These are phyloP conservation scores for Drosophila orena DNA, from an alignment of 1,140 invertebrate species.

Conservation along the genomic window DNA sequence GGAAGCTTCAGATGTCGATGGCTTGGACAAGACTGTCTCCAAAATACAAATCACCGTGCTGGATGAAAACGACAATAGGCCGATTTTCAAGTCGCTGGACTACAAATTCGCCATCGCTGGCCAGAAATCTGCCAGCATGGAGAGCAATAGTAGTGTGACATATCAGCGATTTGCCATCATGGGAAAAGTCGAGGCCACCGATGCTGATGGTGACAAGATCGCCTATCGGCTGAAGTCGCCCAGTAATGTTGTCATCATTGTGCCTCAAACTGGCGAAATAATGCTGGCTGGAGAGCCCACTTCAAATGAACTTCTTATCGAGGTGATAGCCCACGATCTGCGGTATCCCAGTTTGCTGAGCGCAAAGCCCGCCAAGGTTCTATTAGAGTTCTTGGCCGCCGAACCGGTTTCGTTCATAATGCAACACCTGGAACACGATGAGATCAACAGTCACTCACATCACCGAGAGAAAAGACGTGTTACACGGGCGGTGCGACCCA, in stretches of 20 bases:
- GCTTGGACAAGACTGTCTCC: conserved; percentile 90
- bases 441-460: conserved; percentile 86
- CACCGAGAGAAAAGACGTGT: conserved; percentile 92
- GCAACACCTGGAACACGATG: conserved; percentile 85
- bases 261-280: conserved; percentile 96
- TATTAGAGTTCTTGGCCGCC: conserved; percentile 90
- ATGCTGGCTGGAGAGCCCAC: conserved; percentile 92
- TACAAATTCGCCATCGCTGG: conserved; percentile 92
- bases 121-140: conserved; percentile 86
- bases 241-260: conserved; percentile 92
- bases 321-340: conserved; percentile 93
- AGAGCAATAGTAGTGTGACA: conserved; percentile 85
- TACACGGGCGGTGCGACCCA: conserved; percentile 94
- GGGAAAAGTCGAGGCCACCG: conserved; percentile 92
- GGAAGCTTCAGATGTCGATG: conserved; percentile 90
- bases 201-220: conserved; percentile 94
- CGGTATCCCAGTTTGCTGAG: conserved; percentile 89
- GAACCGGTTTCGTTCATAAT: conserved; percentile 84
- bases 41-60: conserved; percentile 90
- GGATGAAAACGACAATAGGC: conserved; percentile 96
- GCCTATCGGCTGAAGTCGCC: conserved; percentile 92
- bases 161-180: conserved; percentile 92
- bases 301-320: conserved; percentile 88
- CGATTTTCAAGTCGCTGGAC: conserved; percentile 90
- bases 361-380: conserved; percentile 89